Evolutionary conservation across 2,797 vertebrate species (phyloP), one percentile per base, ranked within the genome.

Genomic region (Parambassis ranga): DNA sequence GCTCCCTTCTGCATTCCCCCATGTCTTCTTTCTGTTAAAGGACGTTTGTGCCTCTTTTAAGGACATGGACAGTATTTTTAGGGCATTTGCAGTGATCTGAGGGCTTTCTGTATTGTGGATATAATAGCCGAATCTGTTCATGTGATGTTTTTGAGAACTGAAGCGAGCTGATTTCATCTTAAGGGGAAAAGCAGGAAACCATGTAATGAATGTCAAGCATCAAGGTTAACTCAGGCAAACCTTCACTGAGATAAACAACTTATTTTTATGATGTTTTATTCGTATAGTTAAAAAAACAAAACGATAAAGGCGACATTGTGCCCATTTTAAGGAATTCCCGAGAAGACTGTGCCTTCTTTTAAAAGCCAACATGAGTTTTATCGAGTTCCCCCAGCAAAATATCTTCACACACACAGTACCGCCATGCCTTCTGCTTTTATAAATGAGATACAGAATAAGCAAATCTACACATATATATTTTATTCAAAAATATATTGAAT

Each of bases 341-440:
- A 52, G 56, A 24, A 76, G 51, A 82, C 68, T 62, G 91, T 92
- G 92, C 91, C 90, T 92, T 91, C 87, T 80, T 55, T 20, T 35
- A 67, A 62, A 5, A 27, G 26, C 26, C 26, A 27, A 27, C 26
- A 1, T 3, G 1, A 18, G 42, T 70, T 72, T 43, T 26, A 53
- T 27, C 48, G 16, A 19, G 32, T 18, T 50, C 49, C 62, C 56
- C 33, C 37, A 6, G 37, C 50, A 14, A 35, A 37, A 35, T 0
- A 33, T 55, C 33, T 48, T 65, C 47, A 15, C 51, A 66, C 18
- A 48, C 73, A 70, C 51, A 63, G 48, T 77, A 81, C 86, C 88
- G 75, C 32, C 81, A 85, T 89, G 90, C 91, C 91, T 90, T 91
- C 65, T 80, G 81, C 66, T 89, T 91, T 85, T 89, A 48, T 86